phyloP scores from a whole-genome alignment of 2,113 vertebrate genomes.

The Phalacrocorax aristotelis region DNA sequence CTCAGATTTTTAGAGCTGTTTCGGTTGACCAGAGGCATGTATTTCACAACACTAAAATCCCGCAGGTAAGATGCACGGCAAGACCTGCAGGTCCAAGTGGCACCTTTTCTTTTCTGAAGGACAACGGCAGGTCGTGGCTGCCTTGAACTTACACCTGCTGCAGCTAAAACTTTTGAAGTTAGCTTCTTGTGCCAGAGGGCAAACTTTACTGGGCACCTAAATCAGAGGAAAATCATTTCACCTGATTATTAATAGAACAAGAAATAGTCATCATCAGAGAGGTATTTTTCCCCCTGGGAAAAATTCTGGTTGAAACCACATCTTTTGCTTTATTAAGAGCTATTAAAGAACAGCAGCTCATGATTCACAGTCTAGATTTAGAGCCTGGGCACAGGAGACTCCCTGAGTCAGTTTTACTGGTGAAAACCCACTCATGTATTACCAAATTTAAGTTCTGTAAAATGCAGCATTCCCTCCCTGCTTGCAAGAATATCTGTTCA shows the following conservation, averaged over 20 bases:
- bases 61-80: accelerated
- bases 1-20: not conserved
- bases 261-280: not conserved
- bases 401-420: not conserved
- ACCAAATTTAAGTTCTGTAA: not conserved
- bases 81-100: not conserved
- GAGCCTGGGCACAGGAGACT: not conserved
- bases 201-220: not conserved
- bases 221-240: not conserved
- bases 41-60: not conserved
- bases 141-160: not conserved
- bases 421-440: not conserved
- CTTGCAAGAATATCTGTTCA: not conserved
- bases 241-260: not conserved
- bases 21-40: accelerated
- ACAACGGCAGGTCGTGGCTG: accelerated
- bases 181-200: not conserved
- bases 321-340: not conserved
- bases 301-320: not conserved
- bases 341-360: not conserved
- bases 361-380: not conserved
- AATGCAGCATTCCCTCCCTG: not conserved
- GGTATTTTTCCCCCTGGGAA: not conserved
- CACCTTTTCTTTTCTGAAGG: accelerated
- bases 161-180: not conserved